A percentile compares a stretch with the other conserved stretches of the same genome.
Conservation (phyloP, 2,888 invertebrate species). For the Tetheella fluctuosa region DNA sequence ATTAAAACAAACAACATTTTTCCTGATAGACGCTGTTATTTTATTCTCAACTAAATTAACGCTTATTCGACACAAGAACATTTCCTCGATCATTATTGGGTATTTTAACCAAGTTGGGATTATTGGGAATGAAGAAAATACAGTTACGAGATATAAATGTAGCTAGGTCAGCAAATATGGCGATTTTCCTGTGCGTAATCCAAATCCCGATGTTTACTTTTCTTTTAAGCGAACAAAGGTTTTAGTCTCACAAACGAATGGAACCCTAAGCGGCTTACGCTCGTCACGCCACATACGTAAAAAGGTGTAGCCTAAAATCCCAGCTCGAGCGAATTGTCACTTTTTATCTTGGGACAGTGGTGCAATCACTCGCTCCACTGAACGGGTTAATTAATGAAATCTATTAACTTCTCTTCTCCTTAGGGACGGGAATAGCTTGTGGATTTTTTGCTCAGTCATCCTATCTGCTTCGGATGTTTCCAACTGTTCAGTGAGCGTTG, state of each 20-base stretch:
- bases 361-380: constrained; percentile 82
- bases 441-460: constrained; percentile 69
- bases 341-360: constrained; percentile 70
- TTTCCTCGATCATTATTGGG: neutral
- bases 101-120: neutral
- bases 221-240: constrained; percentile 30
- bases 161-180: neutral
- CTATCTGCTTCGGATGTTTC: constrained; percentile 56
- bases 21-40: neutral
- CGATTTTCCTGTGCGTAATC: constrained; percentile 9
- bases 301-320: constrained; percentile 64
- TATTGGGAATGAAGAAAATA: neutral
- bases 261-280: constrained; percentile 48
- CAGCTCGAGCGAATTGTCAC: constrained; percentile 68
- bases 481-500: constrained; percentile 44
- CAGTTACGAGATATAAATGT: neutral
- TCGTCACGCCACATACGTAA: constrained; percentile 50
- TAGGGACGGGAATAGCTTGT: constrained; percentile 63
- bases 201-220: constrained; percentile 23
- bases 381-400: constrained; percentile 84
- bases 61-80: neutral
- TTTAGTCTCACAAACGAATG: constrained; percentile 30
- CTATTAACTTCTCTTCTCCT: constrained; percentile 79
- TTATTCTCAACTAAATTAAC: neutral
- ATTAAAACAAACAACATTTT: no score